Evolutionary conservation across 2,888 invertebrate genomes (phyloP).

Genomic region (Lycocerus yunnanus): DNA sequence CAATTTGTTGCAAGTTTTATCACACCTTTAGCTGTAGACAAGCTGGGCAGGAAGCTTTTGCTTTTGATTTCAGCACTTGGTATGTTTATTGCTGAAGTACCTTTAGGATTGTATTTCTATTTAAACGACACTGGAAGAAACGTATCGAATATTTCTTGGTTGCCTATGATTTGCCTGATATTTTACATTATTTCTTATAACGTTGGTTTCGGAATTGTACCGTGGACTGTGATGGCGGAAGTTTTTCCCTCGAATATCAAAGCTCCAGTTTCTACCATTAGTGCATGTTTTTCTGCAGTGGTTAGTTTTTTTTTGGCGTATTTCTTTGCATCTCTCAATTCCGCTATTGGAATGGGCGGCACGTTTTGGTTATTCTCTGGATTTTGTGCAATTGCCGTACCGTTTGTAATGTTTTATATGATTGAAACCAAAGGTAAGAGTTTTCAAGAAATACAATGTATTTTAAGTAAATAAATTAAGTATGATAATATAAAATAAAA

Average conservation of each 20-base stretch:
- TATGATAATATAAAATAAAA: too few relatives aligned
- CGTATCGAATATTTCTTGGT: slow-evolving; percentile 61
- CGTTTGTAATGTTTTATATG: too few relatives aligned
- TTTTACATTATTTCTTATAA: slow-evolving; percentile 75
- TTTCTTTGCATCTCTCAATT: too few relatives aligned
- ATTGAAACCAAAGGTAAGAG: too few relatives aligned
- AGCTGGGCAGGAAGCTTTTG: slow-evolving; percentile 71
- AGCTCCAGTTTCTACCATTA: slow-evolving; percentile 67
- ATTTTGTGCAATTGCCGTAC: too few relatives aligned
- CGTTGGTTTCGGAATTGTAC: slow-evolving; percentile 70
- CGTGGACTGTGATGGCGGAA: slow-evolving; percentile 83
- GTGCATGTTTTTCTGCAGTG: not conserved
- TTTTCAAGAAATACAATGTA: too few relatives aligned
- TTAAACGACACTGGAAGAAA: slow-evolving; percentile 62
- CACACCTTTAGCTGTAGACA: slow-evolving; percentile 76
- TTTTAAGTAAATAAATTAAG: too few relatives aligned
- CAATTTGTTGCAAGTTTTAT: slow-evolving; percentile 72
- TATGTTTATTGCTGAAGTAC: slow-evolving; percentile 65
- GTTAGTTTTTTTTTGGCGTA: not conserved
- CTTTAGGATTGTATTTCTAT: slow-evolving; percentile 63
- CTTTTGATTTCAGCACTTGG: slow-evolving; percentile 70
- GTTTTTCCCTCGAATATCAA: slow-evolving; percentile 79
- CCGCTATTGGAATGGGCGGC: too few relatives aligned
- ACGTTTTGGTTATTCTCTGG: too few relatives aligned
- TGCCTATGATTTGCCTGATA: slow-evolving; percentile 72